Conservation (phyloP, 2,113 vertebrate species). For the Heteronetta atricapilla region DNA sequence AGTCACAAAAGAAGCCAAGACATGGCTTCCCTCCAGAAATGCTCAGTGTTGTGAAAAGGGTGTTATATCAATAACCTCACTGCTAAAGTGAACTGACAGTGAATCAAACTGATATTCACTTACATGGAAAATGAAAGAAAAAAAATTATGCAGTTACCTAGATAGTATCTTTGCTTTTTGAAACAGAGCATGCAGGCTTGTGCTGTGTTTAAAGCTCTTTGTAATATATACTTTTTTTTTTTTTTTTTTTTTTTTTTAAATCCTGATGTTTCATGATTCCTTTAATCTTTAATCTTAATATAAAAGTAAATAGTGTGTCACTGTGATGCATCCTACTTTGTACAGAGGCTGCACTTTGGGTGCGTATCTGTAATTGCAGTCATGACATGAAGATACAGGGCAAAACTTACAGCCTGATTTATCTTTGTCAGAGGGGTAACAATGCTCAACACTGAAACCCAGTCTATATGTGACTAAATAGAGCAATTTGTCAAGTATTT, state of each 20-base stretch:
- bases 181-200: background rate
- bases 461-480: conserved; percentile 61
- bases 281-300: background rate
- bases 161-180: background rate
- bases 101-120: background rate
- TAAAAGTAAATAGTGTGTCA: conserved; percentile 24
- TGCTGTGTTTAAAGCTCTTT: background rate
- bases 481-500: conserved; percentile 74
- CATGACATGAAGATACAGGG: conserved; percentile 23
- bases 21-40: background rate
- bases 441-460: conserved; percentile 52
- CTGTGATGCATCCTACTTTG: conserved; percentile 5
- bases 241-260: background rate
- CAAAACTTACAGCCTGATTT: conserved; percentile 52
- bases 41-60: background rate
- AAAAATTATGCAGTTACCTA: background rate
- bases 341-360: background rate
- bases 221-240: too few relatives aligned
- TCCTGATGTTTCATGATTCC: background rate
- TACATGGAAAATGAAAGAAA: background rate
- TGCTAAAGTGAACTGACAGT: background rate
- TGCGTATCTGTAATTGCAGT: conserved; percentile 31
- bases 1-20: conserved; percentile 11
- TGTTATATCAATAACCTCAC: background rate
- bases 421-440: conserved; percentile 67